Percentiles rank a stretch among this genome's conserved stretches.
phyloP scores from a whole-genome alignment of 2,113 vertebrate species.

The Notarius quadriscutis region DNA sequence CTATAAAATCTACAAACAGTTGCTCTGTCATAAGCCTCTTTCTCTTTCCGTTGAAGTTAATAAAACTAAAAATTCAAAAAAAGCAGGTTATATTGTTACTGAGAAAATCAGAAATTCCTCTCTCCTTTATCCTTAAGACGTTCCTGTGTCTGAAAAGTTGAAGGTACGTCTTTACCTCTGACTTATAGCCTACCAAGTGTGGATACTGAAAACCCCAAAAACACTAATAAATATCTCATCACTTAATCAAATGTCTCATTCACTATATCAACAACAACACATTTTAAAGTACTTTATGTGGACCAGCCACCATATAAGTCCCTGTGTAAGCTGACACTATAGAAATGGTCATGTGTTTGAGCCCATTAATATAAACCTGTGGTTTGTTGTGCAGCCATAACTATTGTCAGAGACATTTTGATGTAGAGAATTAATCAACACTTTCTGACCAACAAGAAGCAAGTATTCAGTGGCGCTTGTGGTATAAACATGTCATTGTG shows the following conservation, averaged over 20 bases:
- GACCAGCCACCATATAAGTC: neutral
- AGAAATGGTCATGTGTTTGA: neutral
- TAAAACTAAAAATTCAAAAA: neutral
- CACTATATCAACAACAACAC: neutral
- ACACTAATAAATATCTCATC: neutral
- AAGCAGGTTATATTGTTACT: neutral
- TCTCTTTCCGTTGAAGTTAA: neutral
- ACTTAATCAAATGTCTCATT: neutral
- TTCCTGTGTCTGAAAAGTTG: neutral
- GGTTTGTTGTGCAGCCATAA: neutral
- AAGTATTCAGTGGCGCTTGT: neutral
- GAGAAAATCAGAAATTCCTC: neutral
- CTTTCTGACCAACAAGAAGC: neutral
- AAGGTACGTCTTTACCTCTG: neutral
- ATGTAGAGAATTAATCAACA: neutral
- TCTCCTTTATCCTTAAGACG: neutral
- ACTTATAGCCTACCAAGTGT: neutral
- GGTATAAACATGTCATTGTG: neutral
- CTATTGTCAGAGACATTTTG: neutral
- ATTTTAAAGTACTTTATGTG: neutral
- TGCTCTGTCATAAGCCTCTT: neutral
- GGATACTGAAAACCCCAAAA: neutral
- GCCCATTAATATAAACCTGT: neutral
- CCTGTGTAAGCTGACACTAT: neutral
- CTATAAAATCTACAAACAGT: neutral